Percentiles rank a stretch among this genome's conserved stretches.
These are phyloP conservation scores for Enteromius trimaculatus DNA, from an alignment of 2,797 vertebrate genomes.

Conservation along the genomic window DNA sequence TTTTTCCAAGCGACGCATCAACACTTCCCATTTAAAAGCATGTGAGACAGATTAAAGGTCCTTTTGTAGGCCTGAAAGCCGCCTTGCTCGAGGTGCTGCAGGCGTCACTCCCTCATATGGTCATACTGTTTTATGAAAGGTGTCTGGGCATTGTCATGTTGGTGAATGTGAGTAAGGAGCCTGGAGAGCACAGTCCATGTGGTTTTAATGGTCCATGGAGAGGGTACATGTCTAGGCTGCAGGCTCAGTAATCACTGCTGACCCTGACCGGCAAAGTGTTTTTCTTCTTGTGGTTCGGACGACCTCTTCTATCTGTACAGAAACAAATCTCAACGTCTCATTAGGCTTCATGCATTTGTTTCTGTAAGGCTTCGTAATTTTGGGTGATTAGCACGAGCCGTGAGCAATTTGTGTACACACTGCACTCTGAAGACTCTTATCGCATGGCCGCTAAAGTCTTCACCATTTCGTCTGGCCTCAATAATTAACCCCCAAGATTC, in stretches of 20 bases:
- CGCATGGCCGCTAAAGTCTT: conserved; percentile 37
- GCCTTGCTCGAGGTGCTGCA: conserved; percentile 59
- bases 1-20: conserved; percentile 66
- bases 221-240: conserved; percentile 43
- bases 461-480: conserved; percentile 54
- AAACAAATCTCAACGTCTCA: conserved; percentile 49
- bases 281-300: conserved; percentile 49
- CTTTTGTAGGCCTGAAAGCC: conserved; percentile 65
- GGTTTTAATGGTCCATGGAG: conserved; percentile 58
- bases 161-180: conserved; percentile 48
- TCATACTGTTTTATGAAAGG: conserved; percentile 65
- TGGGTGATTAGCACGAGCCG: conserved; percentile 56
- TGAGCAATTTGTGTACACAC: conserved; percentile 54
- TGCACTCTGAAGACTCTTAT: conserved; percentile 25
- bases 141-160: conserved; percentile 59
- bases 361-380: conserved; percentile 62
- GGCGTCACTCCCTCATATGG: conserved; percentile 62
- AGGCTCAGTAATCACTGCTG: conserved; percentile 56
- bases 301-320: conserved; percentile 48
- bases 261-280: conserved; percentile 58
- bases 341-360: conserved; percentile 55
- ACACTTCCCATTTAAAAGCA: conserved; percentile 61
- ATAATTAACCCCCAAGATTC: conserved; percentile 56
- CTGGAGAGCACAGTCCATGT: conserved; percentile 57
- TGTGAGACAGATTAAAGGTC: conserved; percentile 68